phyloP scores from a whole-genome alignment of 2,113 vertebrate species.

The Alligator mississippiensis region DNA sequence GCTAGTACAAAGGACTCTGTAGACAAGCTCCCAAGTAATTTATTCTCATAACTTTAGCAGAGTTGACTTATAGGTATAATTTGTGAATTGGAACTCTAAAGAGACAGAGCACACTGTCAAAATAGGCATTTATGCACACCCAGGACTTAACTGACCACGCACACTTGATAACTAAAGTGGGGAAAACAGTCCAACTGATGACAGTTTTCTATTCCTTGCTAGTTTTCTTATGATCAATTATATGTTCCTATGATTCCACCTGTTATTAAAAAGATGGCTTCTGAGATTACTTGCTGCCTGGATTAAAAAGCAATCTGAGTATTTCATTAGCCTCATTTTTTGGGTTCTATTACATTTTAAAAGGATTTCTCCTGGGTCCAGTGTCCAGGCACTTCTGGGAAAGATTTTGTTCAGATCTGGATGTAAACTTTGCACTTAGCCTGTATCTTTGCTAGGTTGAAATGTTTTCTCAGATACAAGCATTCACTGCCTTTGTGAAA shows the following conservation, averaged over 20 bases:
- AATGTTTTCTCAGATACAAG: background rate
- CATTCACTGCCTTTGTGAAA: background rate
- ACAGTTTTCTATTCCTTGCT: background rate
- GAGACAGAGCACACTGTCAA: no score
- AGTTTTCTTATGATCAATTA: background rate
- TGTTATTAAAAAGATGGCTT: background rate
- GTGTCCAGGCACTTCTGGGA: background rate
- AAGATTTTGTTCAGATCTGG: background rate
- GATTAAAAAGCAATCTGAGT: background rate
- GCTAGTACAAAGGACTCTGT: slow-evolving; percentile 36
- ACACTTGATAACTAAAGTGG: background rate
- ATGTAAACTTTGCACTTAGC: background rate
- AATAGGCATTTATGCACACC: background rate
- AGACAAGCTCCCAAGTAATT: slow-evolving; percentile 43
- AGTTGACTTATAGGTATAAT: background rate
- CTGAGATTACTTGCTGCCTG: background rate
- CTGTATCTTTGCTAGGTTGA: background rate
- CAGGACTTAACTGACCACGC: background rate
- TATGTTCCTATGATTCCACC: accelerated
- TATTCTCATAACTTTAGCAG: slow-evolving; percentile 19
- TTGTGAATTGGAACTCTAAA: no score
- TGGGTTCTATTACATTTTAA: background rate
- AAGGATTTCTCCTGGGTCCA: background rate
- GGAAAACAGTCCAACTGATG: background rate
- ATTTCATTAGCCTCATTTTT: background rate